Conservation (phyloP, 92 coral and sea anemone genomes). For the Epizoanthus stellaris region DNA sequence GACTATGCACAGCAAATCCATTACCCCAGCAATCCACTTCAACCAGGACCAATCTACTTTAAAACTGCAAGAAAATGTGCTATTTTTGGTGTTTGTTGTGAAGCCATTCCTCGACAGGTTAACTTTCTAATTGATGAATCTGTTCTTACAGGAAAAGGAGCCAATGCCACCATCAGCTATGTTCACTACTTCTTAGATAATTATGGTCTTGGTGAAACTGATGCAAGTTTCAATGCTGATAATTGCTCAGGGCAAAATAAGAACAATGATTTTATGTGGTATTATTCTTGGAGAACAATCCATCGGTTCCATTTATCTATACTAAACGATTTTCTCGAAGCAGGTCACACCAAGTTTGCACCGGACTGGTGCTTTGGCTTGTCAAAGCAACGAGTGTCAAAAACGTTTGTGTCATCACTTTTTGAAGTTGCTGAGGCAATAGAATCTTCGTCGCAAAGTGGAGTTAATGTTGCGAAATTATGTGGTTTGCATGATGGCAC, state of each 20-base stretch:
- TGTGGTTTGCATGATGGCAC: slow-evolving; percentile 70
- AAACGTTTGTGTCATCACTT: slow-evolving; percentile 61
- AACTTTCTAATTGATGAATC: slow-evolving; percentile 46
- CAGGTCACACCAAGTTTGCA: slow-evolving; percentile 68
- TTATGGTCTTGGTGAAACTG: slow-evolving; percentile 42
- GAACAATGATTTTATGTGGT: slow-evolving; percentile 33
- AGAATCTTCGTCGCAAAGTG: slow-evolving; percentile 47
- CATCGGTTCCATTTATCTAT: slow-evolving; percentile 10
- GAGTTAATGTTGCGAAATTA: slow-evolving; percentile 52
- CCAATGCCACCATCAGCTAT: slow-evolving; percentile 39
- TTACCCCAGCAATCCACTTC: slow-evolving; percentile 61
- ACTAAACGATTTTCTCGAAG: slow-evolving; percentile 39
- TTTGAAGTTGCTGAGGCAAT: slow-evolving; percentile 63
- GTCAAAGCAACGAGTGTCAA: slow-evolving; percentile 27
- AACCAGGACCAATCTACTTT: slow-evolving; percentile 63
- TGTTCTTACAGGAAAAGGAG: slow-evolving; percentile 40
- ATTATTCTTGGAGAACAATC: slow-evolving; percentile 30
- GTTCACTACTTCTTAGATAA: slow-evolving; percentile 35
- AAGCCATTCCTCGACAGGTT: slow-evolving; percentile 29
- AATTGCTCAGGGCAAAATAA: slow-evolving; percentile 48
- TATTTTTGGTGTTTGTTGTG: slow-evolving; percentile 38
- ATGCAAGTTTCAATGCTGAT: slow-evolving; percentile 30
- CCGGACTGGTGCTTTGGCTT: slow-evolving; percentile 73
- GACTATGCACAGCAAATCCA: slow-evolving; percentile 68
- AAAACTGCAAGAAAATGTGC: slow-evolving; percentile 45